Base-by-base conservation (phyloP, 2,797 vertebrate species). In the Chanos chanos region DNA sequence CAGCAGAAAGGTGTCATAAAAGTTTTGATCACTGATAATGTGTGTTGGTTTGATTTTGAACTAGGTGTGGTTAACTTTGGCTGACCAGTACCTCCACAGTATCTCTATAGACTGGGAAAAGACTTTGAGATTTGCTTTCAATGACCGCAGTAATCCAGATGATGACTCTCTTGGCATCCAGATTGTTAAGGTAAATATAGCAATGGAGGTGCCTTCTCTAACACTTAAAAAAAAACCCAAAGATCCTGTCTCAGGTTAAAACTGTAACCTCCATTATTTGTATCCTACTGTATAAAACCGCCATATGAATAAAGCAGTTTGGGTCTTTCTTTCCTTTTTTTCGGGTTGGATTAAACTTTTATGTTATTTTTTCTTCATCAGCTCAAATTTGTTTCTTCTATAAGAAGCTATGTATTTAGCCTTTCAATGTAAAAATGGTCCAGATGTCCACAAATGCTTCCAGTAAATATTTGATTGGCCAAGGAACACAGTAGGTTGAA, bases 101-200 rank as follows among this genome's bases (percentile, higher is more conserved):
- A 99, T 98, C 81, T 94, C 96, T 40, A 99, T 99, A 21, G 95
- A 99, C 77, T 99, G 96, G 97, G 96, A 97, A 71, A 99, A 99
- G 88, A 99, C 97, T 0, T 91, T 99, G 79, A 93, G 96, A n/a
- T 99, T 99, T 61, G 93, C 96, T 2, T 99, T 99, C 68, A 99
- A 99, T 60, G 97, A 99, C 76, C 93, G 94, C 50, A 99, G 96
- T 76, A 99, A 99, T 81, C 97, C 96, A 5, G 97, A 99, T 51
- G 97, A 99, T 58, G 96, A 99, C 75, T 97, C 94, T 1, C 94
- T 99, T 75, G 96, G 97, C 62, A 95, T 99, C 77, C 97, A 99
- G 70, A 99, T 99, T 47, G 97, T 99, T 64, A 99, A 99, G 61
- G 73, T 72, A 40, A 7, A 7, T 18, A 7, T 18, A 4, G n/a